A percentile compares a stretch with the other conserved stretches of the same genome.
These are phyloP conservation scores for Drosophila demipolita DNA, from an alignment of 2,888 invertebrate genomes.

Conservation along the genomic window DNA sequence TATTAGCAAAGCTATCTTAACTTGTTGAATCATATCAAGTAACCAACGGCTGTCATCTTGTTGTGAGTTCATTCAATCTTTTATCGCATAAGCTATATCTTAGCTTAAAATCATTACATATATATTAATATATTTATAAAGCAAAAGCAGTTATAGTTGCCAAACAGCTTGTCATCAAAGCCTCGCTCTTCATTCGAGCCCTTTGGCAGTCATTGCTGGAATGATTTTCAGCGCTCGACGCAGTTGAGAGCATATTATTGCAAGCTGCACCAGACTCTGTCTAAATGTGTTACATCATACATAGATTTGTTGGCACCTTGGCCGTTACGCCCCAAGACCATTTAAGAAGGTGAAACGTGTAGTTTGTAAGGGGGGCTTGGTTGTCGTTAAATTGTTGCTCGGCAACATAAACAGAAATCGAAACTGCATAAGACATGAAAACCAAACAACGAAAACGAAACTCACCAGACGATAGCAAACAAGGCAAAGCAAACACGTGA, in stretches of 20 bases:
- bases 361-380: neutral
- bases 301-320: constrained; percentile 46
- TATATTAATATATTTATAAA: neutral
- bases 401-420: constrained; percentile 64
- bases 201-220: constrained; percentile 5
- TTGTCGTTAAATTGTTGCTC: constrained; percentile 15
- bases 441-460: constrained; percentile 41
- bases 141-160: neutral
- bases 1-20: neutral
- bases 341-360: neutral
- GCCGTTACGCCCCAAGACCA: constrained; percentile 21
- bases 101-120: neutral
- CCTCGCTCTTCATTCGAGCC: neutral
- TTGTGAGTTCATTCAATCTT: neutral
- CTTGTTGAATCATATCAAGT: neutral
- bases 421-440: constrained; percentile 59
- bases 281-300: constrained; percentile 17
- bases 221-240: neutral
- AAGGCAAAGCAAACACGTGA: constrained; percentile 63
- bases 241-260: constrained; percentile 8
- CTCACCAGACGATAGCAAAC: constrained; percentile 42
- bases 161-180: neutral
- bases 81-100: neutral
- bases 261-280: constrained; percentile 15
- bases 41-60: neutral